phyloP scores from a whole-genome alignment of 1,140 invertebrate genomes.

The Calephelis virginiensis region DNA sequence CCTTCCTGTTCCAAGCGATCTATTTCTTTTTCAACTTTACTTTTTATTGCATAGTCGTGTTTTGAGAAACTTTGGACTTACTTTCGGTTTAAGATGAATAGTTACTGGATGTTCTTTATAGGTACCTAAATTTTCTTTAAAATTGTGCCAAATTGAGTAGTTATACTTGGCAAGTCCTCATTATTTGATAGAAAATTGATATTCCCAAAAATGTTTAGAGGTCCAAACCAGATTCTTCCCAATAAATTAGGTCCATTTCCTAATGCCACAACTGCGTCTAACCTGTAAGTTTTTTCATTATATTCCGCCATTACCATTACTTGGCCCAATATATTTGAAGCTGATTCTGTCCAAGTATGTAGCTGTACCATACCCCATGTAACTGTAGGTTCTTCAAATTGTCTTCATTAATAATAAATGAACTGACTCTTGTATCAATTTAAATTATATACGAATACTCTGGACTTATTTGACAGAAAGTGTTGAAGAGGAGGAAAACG shows the following conservation, averaged over 20 bases:
- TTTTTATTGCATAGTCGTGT: slow-evolving; percentile 53
- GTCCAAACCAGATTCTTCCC: slow-evolving; percentile 18
- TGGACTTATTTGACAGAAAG: not conserved
- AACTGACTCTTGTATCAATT: slow-evolving; percentile 26
- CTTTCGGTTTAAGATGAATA: no score
- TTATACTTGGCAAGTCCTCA: slow-evolving; percentile 17
- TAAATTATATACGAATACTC: not conserved
- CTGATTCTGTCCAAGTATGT: slow-evolving; percentile 21
- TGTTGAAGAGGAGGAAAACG: not conserved
- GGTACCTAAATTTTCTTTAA: no score
- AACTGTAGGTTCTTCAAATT: slow-evolving; percentile 16
- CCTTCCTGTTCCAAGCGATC: slow-evolving; percentile 30
- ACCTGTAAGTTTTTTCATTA: not conserved
- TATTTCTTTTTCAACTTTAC: slow-evolving; percentile 41
- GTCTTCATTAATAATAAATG: slow-evolving; percentile 20
- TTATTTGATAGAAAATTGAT: slow-evolving; percentile 27
- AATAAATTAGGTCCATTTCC: slow-evolving; percentile 24
- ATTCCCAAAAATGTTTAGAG: slow-evolving; percentile 30
- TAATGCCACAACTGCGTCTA: slow-evolving; percentile 19
- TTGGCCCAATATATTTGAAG: slow-evolving; percentile 15
- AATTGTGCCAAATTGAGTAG: slow-evolving; percentile 28
- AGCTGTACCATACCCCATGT: not conserved
- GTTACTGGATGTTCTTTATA: no score
- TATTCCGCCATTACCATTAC: slow-evolving; percentile 10
- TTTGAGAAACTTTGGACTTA: slow-evolving; percentile 33